These are phyloP conservation scores for Metalampra italica DNA, from an alignment of 2,888 invertebrate species.

Conservation along the genomic window DNA sequence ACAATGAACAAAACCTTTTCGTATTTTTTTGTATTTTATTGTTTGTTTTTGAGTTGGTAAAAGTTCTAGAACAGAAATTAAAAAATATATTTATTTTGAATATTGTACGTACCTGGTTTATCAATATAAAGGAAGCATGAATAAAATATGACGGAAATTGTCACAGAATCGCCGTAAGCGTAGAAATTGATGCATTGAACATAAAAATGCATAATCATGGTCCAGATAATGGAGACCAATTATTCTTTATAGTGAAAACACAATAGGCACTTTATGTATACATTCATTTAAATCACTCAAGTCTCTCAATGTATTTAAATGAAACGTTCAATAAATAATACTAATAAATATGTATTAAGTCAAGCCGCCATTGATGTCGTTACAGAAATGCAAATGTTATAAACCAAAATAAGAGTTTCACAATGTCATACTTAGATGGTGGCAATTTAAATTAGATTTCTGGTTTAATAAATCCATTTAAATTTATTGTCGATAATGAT, in stretches of 20 bases:
- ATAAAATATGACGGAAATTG: slow-evolving; percentile 38
- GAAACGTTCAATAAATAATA: slow-evolving; percentile 62
- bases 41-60: too few species aligned
- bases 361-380: slow-evolving; percentile 47
- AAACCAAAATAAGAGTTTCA: slow-evolving; percentile 46
- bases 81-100: too few species aligned
- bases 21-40: too few species aligned
- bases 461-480: slow-evolving; percentile 9
- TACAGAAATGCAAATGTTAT: slow-evolving; percentile 57
- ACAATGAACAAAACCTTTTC: too few species aligned
- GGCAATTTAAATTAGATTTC: slow-evolving; percentile 11
- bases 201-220: slow-evolving; percentile 49
- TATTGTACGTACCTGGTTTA: too few species aligned
- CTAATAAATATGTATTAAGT: slow-evolving; percentile 64
- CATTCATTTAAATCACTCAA: slow-evolving; percentile 53
- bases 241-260: slow-evolving; percentile 49
- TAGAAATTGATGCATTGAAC: slow-evolving; percentile 46
- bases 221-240: slow-evolving; percentile 42
- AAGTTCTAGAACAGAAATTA: background rate
- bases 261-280: slow-evolving; percentile 55
- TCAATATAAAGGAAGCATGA: slow-evolving; percentile 18
- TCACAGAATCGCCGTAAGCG: slow-evolving; percentile 37
- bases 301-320: slow-evolving; percentile 54
- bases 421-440: slow-evolving; percentile 30
- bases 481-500: slow-evolving; percentile 7